Evolutionary conservation across 2,888 invertebrate species (phyloP).

Genomic region (Ormyrus rosae): DNA sequence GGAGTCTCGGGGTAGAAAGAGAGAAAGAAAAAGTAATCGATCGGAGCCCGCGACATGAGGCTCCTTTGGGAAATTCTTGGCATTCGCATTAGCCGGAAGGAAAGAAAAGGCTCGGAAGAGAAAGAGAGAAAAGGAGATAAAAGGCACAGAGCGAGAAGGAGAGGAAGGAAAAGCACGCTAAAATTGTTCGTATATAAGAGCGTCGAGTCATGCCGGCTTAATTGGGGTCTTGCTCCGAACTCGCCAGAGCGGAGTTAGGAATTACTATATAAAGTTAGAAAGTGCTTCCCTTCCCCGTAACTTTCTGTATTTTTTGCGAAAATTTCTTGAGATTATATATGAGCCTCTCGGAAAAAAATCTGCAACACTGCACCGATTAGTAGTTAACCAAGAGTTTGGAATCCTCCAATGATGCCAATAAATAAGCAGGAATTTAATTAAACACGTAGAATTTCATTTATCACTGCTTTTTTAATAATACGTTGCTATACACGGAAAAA

Average conservation of each 20-base stretch:
- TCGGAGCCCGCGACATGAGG: slow-evolving; percentile 38
- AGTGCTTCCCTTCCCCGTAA: slow-evolving; percentile 19
- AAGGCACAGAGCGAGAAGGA: not conserved
- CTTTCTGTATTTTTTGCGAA: not conserved
- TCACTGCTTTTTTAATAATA: too few species aligned
- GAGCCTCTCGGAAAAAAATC: too few species aligned
- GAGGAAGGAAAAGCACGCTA: slow-evolving; percentile 26
- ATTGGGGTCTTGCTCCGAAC: slow-evolving; percentile 46
- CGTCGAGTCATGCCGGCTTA: slow-evolving; percentile 44
- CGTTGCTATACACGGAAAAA: too few species aligned
- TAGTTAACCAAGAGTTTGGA: too few species aligned
- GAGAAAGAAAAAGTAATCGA: slow-evolving; percentile 44
- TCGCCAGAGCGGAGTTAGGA: slow-evolving; percentile 35
- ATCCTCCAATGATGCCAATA: too few species aligned
- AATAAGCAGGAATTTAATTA: too few species aligned
- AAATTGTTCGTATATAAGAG: slow-evolving; percentile 45
- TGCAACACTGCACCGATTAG: too few species aligned
- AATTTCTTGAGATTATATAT: not conserved
- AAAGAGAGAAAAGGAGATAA: slow-evolving; percentile 16
- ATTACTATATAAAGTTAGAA: slow-evolving; percentile 47
- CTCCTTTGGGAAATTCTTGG: slow-evolving; percentile 59
- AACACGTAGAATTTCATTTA: too few species aligned
- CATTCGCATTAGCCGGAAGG: slow-evolving; percentile 52
- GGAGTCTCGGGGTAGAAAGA: not conserved
- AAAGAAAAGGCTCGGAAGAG: slow-evolving; percentile 41